These are phyloP conservation scores for Diarsia rubi DNA, from an alignment of 2,888 invertebrate genomes.

Conservation along the genomic window DNA sequence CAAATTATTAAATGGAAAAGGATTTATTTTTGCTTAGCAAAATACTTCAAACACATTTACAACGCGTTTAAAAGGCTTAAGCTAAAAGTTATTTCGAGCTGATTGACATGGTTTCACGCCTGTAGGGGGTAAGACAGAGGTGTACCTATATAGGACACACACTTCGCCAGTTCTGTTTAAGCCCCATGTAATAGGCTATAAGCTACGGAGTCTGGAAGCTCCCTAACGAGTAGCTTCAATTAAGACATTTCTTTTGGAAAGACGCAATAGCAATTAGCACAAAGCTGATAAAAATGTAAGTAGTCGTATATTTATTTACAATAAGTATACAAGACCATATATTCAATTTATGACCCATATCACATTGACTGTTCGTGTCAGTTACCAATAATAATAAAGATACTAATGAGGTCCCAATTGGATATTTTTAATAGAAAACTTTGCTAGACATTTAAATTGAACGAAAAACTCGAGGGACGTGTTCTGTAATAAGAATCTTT, in stretches of 20 bases:
- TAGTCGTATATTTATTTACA: not conserved
- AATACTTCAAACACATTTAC: slow-evolving; percentile 14
- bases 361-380: not conserved
- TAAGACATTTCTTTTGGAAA: not conserved
- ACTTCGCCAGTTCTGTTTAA: not conserved
- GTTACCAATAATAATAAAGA: not conserved
- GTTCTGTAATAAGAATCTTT: not conserved
- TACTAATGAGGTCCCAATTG: slow-evolving; percentile 30
- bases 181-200: no score
- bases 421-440: slow-evolving; percentile 39
- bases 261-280: not conserved
- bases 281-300: not conserved
- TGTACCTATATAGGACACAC: not conserved
- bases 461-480: slow-evolving; percentile 1
- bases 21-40: slow-evolving; percentile 24
- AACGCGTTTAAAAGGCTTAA: not conserved
- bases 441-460: slow-evolving; percentile 23
- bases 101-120: not conserved
- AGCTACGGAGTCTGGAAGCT: no score
- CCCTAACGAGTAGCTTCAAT: not conserved
- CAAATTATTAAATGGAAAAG: slow-evolving; percentile 32
- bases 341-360: not conserved
- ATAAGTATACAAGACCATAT: not conserved
- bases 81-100: not conserved
- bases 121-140: not conserved